Conservation (phyloP, 2,797 vertebrate species). For the Chanos chanos region DNA sequence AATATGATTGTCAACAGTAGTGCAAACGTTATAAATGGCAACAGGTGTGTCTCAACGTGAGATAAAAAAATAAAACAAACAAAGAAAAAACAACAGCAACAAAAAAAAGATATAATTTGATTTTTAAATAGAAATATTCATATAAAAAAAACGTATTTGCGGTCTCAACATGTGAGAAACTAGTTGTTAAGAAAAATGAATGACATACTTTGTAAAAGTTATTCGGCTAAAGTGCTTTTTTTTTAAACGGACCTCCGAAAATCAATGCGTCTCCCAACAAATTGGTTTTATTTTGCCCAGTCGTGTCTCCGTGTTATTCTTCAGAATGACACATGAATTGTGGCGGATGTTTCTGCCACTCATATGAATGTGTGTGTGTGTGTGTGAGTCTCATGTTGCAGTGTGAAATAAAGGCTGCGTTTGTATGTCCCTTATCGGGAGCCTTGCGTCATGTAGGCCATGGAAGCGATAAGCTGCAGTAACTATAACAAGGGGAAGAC, state of each 20-base stretch:
- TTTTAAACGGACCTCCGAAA: not conserved
- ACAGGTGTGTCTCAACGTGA: no score
- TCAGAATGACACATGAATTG: conserved; percentile 41
- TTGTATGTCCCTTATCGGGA: conserved; percentile 52
- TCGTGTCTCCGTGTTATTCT: conserved; percentile 5
- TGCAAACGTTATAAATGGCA: no score
- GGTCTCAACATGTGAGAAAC: no score
- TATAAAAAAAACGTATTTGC: no score
- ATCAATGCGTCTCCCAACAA: not conserved
- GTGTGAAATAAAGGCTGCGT: conserved; percentile 45
- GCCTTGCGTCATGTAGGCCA: conserved; percentile 49
- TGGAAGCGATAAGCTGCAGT: conserved; percentile 46
- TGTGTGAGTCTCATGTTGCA: conserved; percentile 49
- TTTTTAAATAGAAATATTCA: no score
- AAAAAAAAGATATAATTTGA: no score
- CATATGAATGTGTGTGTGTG: conserved; percentile 40
- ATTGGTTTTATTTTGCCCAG: conserved; percentile 9
- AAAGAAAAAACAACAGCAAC: no score
- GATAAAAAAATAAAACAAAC: no score
- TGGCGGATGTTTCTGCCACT: conserved; percentile 55
- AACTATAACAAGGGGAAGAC: conserved; percentile 48
- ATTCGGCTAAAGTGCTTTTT: no score
- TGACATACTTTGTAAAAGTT: no score
- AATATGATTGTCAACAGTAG: not conserved
- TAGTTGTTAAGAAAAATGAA: no score